Evolutionary conservation across 2,113 vertebrate species (phyloP).

Genomic region (Gavialis gangeticus): DNA sequence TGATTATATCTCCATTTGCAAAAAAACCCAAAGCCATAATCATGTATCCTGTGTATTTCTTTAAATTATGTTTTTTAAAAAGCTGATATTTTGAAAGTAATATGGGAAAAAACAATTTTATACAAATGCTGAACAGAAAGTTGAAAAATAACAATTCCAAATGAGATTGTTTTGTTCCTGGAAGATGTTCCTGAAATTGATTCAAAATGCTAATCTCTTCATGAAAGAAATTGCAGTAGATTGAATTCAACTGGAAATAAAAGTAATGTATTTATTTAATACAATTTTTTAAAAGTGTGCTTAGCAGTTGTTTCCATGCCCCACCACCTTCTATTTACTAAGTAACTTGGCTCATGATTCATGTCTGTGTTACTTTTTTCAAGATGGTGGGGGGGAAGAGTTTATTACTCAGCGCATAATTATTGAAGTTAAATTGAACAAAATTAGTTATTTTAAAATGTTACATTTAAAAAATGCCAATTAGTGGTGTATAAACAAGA

Average conservation of each 20-base stretch:
- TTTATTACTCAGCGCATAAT: slow-evolving; percentile 19
- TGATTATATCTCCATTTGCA: neutral
- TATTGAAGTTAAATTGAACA: slow-evolving; percentile 60
- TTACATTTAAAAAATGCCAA: slow-evolving; percentile 48
- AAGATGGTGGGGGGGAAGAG: neutral
- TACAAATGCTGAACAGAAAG: neutral
- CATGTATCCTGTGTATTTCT: neutral
- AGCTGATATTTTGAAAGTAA: neutral
- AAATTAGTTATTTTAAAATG: slow-evolving; percentile 66
- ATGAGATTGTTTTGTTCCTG: neutral
- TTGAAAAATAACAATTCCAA: neutral
- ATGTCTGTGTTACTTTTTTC: slow-evolving; percentile 8
- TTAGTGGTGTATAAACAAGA: slow-evolving; percentile 65
- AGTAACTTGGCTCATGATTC: neutral
- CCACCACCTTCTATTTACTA: neutral
- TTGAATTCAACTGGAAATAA: neutral
- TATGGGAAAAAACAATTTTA: neutral
- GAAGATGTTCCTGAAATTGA: neutral
- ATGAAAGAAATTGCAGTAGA: neutral
- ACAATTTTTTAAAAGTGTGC: neutral
- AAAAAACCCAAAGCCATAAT: neutral
- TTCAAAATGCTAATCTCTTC: neutral
- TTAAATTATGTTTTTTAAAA: neutral
- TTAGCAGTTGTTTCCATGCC: neutral
- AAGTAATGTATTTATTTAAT: rapidly evolving